phyloP scores from a whole-genome alignment of 2,113 vertebrate genomes.

The Passer montanus region DNA sequence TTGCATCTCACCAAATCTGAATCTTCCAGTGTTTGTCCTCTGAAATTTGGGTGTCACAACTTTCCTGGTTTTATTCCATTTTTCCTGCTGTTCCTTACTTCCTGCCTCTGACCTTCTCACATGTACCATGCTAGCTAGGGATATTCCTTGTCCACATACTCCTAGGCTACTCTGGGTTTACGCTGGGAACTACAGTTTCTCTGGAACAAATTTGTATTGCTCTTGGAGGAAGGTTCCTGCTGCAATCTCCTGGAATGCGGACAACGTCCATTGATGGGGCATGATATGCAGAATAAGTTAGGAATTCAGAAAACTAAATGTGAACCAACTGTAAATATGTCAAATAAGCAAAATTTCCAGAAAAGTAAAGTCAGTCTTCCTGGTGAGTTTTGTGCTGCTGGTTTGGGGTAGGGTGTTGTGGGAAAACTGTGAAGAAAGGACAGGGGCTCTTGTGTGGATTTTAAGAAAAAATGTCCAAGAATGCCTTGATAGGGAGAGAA shows the following conservation, averaged over 20 bases:
- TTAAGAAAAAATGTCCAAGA: not conserved
- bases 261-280: not conserved
- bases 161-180: not conserved
- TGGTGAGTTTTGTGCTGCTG: not conserved
- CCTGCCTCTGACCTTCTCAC: not conserved
- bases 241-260: not conserved
- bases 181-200: not conserved
- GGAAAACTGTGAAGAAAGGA: not conserved
- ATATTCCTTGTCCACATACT: not conserved
- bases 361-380: not conserved
- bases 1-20: not conserved
- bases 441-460: not conserved
- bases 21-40: not conserved
- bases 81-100: not conserved
- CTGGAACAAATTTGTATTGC: not conserved
- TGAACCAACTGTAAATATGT: not conserved
- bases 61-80: not conserved
- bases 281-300: not conserved
- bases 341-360: not conserved
- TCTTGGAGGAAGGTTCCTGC: not conserved
- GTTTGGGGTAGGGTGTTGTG: not conserved
- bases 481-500: not conserved
- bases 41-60: not conserved
- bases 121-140: not conserved
- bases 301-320: not conserved